Evolutionary conservation across 2,797 vertebrate genomes (phyloP).

Genomic region (Brotogeris chrysoptera): DNA sequence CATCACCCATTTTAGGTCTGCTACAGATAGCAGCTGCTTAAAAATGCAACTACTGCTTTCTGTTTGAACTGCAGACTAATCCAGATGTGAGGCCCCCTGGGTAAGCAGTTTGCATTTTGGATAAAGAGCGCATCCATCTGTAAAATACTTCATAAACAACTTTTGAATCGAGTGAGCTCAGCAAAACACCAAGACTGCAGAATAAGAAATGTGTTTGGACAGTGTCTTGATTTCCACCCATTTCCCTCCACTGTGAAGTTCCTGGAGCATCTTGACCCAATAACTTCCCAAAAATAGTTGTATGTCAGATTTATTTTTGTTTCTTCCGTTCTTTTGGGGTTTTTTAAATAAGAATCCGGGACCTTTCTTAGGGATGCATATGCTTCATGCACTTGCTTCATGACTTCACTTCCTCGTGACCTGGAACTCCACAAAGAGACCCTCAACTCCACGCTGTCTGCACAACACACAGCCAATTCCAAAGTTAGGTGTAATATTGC

Average conservation of each 20-base stretch:
- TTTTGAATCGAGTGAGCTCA: not conserved
- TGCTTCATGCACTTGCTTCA: not conserved
- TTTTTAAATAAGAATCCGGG: not conserved
- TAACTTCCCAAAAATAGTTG: not conserved
- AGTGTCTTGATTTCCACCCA: not conserved
- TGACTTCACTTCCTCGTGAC: not conserved
- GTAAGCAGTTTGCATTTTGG: slow-evolving; percentile 34
- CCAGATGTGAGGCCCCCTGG: slow-evolving; percentile 65
- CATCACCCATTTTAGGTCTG: not conserved
- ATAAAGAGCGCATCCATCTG: slow-evolving; percentile 14
- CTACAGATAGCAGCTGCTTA: not conserved
- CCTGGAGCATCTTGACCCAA: not conserved
- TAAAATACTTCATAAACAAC: slow-evolving; percentile 41
- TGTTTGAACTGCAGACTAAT: not conserved
- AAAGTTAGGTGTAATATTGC: not conserved
- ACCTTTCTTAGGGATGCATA: not conserved
- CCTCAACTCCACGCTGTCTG: not conserved
- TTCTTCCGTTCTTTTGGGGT: not conserved
- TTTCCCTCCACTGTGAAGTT: not conserved
- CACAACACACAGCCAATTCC: not conserved
- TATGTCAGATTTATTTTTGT: not conserved
- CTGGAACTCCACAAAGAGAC: not conserved
- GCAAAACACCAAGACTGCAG: not conserved
- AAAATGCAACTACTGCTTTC: not conserved
- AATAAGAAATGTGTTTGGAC: not conserved